phyloP scores from a whole-genome alignment of 2,888 invertebrate genomes.

The Apotomis turbidana region DNA sequence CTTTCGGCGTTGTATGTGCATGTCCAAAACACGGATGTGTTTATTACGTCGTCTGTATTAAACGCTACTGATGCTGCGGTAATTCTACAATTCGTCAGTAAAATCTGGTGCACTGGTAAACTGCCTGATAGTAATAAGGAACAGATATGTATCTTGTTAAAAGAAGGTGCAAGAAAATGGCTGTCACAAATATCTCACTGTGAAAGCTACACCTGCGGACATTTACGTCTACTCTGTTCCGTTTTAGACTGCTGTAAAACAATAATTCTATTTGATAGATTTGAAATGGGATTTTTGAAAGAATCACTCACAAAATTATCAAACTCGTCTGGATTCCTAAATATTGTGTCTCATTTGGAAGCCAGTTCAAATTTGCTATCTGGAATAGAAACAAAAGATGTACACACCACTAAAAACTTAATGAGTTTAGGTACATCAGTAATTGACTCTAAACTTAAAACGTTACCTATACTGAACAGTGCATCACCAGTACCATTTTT shows the following conservation, averaged over 20 bases:
- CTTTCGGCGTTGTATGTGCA: constrained; percentile 84
- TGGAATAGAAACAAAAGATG: constrained; percentile 62
- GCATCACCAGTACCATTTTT: constrained; percentile 72
- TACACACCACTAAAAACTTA: constrained; percentile 68
- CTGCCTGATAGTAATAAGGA: constrained; percentile 60
- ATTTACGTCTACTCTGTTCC: constrained; percentile 69
- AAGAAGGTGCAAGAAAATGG: constrained; percentile 79
- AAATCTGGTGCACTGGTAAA: constrained; percentile 56
- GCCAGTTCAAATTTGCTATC: constrained; percentile 74
- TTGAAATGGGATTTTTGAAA: constrained; percentile 62
- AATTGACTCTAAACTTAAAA: constrained; percentile 65
- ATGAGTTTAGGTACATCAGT: constrained; percentile 64
- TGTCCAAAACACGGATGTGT: constrained; percentile 81
- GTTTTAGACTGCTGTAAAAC: constrained; percentile 70
- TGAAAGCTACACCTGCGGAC: constrained; percentile 73
- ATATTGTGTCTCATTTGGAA: constrained; percentile 67
- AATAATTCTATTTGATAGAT: constrained; percentile 60
- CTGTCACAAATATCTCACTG: constrained; percentile 68
- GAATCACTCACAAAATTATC: constrained; percentile 64
- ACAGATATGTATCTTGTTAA: constrained; percentile 70
- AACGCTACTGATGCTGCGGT: constrained; percentile 85
- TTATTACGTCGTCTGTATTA: constrained; percentile 71
- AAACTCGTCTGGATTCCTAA: constrained; percentile 73
- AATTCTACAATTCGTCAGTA: constrained; percentile 75
- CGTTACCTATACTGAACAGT: constrained; percentile 68